Evolutionary conservation across 1,140 invertebrate genomes (phyloP).

Genomic region (Achroia grisella): DNA sequence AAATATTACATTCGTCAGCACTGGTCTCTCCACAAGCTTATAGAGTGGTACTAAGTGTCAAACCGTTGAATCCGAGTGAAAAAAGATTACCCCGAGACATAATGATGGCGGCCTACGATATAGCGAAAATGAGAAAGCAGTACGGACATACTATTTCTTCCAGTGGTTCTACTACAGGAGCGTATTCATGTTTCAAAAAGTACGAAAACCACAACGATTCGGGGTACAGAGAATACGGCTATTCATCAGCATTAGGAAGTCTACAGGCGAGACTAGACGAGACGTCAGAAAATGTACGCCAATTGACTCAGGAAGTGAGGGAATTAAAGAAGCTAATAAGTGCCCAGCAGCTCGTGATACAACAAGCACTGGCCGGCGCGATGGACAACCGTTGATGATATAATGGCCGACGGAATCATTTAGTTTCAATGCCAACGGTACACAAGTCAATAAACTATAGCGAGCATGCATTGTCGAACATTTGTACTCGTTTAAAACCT

Average conservation of each 20-base stretch:
- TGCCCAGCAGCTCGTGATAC: constrained; percentile 66
- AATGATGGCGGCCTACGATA: constrained; percentile 82
- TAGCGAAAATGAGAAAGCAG: constrained; percentile 81
- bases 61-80: constrained; percentile 86
- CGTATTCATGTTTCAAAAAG: constrained; percentile 76
- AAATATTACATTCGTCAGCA: constrained; percentile 82
- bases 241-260: constrained; percentile 71
- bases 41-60: constrained; percentile 84
- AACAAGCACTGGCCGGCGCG: constrained; percentile 57
- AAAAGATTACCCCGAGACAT: constrained; percentile 84
- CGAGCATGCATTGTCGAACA: constrained; percentile 39
- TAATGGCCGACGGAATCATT: constrained; percentile 49
- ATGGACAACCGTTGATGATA: constrained; percentile 61
- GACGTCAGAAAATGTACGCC: constrained; percentile 76
- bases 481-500: constrained; percentile 32
- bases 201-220: constrained; percentile 77
- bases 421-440: constrained; percentile 65
- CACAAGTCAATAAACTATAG: constrained; percentile 64
- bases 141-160: constrained; percentile 79
- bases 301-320: constrained; percentile 76
- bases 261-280: constrained; percentile 78
- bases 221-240: constrained; percentile 68
- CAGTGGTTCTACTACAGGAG: constrained; percentile 73
- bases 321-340: constrained; percentile 77
- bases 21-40: constrained; percentile 84